phyloP scores from a whole-genome alignment of 1,140 invertebrate species.

The Ephestia elutella region DNA sequence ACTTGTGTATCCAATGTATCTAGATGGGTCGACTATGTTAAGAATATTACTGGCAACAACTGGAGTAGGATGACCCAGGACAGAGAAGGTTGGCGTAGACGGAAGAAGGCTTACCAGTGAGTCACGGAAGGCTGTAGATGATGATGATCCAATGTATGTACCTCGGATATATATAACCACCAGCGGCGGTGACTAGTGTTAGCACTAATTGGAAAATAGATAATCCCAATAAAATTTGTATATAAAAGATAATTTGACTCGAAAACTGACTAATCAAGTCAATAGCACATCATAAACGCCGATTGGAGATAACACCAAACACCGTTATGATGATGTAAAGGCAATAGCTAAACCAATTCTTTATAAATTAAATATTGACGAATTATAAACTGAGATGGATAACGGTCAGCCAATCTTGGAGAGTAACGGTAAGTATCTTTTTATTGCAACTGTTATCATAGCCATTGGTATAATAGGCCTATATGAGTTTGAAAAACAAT shows the following conservation, averaged over 20 bases:
- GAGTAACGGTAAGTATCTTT: neutral
- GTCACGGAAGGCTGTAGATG: too few species aligned
- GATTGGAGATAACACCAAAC: neutral
- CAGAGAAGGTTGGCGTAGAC: too few species aligned
- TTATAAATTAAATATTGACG: constrained; percentile 2
- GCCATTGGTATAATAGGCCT: too few species aligned
- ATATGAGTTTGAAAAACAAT: too few species aligned
- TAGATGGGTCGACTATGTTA: too few species aligned
- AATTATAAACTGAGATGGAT: neutral
- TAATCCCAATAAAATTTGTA: neutral
- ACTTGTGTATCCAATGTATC: too few species aligned
- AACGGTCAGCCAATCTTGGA: neutral
- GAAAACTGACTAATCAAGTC: neutral
- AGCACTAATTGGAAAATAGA: neutral
- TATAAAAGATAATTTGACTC: neutral
- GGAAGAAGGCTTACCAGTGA: too few species aligned
- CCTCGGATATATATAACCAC: neutral
- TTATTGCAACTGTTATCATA: neutral
- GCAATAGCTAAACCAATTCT: constrained; percentile 1
- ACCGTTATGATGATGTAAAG: constrained; percentile 1
- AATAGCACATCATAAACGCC: neutral
- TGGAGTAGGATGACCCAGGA: too few species aligned
- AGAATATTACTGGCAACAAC: too few species aligned
- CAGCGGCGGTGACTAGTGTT: neutral
- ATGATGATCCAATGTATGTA: too few species aligned